Base-by-base conservation (phyloP, 2,113 vertebrate species). In the Bubo scandiacus region DNA sequence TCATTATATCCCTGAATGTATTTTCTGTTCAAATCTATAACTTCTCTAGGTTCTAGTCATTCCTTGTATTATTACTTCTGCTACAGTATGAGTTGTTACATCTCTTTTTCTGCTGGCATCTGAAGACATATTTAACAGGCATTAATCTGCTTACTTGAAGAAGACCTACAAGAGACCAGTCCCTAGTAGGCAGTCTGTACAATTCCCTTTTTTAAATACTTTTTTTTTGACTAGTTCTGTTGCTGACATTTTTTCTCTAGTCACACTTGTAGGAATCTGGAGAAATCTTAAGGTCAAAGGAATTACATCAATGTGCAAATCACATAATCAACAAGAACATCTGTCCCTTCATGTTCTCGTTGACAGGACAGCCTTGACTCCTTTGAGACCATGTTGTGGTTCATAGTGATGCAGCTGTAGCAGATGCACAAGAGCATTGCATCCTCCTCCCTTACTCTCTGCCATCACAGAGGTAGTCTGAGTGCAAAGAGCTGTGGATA, bases 381-480 rank as follows among this genome's bases (percentile, higher is more conserved):
- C 86, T 61, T 17, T 30, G 84, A 54, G 72, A 65, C 30, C 13
- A 5, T 18, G 19, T 2, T 58, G 29, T 43, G 62, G 16, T 11
- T 92, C 36, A 30, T 34, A 42, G 72, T 14, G 45, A 29, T 17
- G 59, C 29, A 86, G 67, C 36, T 2, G 0, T 11, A 51, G n/a
- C 1, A 40, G 34, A 12, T 25, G 34, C 7, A 55, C 12, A 42
- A 71, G 25, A 82, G 9, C 6, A 25, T 36, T 54, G 45, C 4
- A 18, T 51, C 29, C 7, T 54, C 11, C 9, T 30, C 25, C 17
- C 14, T 36, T 9, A 6, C 21, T 47, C 30, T 67, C 34, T 49
- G 32, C 42, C 5, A 4, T 61, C 55, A 29, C 0, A 2, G 52
- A 38, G 16, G 14, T 7, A 21, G 2, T 9, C 26, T 0, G 5